Evolutionary conservation across 1,140 invertebrate genomes (phyloP).

Genomic region (Mizuhopecten yessoensis): DNA sequence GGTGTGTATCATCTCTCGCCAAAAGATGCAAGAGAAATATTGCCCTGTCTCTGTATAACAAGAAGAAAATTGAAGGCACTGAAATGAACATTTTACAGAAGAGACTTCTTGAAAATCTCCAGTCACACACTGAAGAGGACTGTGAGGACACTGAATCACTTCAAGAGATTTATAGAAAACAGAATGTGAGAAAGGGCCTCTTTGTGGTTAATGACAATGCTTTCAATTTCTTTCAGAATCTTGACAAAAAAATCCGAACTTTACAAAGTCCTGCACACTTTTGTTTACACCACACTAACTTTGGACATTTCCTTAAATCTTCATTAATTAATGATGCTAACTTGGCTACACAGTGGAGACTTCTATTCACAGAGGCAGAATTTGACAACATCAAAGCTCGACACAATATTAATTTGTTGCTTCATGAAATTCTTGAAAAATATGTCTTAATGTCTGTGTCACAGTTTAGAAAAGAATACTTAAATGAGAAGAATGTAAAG

Average conservation of each 20-base stretch:
- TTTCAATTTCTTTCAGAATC: background rate
- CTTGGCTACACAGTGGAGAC: too few species aligned
- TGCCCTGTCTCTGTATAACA: background rate
- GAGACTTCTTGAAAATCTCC: background rate
- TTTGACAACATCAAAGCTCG: too few species aligned
- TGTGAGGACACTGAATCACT: conserved; percentile 31
- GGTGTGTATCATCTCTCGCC: conserved; percentile 30
- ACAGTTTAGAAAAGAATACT: too few species aligned
- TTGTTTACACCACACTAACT: background rate
- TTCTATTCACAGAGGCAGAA: too few species aligned
- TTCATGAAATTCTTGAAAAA: too few species aligned
- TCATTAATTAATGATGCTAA: too few species aligned
- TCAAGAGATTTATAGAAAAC: conserved; percentile 42
- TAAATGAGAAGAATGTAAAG: too few species aligned
- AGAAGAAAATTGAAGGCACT: background rate
- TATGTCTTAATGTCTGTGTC: too few species aligned
- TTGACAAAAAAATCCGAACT: conserved; percentile 38
- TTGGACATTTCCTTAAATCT: background rate
- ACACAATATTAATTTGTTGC: too few species aligned
- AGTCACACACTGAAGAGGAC: background rate
- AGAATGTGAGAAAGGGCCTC: conserved; percentile 41
- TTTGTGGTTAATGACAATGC: conserved; percentile 42
- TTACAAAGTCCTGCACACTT: background rate
- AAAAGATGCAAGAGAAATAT: background rate
- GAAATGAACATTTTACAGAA: background rate